A percentile compares a stretch with the other conserved stretches of the same genome.
Conservation (phyloP, 2,113 vertebrate genomes). For the Hystrix cristata region DNA sequence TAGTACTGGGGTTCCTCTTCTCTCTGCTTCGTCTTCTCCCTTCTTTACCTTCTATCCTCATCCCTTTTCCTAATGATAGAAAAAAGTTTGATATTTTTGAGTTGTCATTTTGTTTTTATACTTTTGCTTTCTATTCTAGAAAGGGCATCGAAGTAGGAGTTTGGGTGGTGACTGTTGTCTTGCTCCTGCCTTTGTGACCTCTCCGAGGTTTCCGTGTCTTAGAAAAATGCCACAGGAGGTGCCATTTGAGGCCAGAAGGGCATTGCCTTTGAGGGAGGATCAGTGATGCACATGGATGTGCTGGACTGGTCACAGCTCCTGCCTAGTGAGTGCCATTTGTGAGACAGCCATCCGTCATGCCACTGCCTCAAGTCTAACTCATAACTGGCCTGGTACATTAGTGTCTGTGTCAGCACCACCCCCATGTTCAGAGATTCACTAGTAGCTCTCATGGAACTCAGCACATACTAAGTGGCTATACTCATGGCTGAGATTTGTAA, state of each 20-base stretch:
- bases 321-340: background rate
- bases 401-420: background rate
- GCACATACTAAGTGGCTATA: background rate
- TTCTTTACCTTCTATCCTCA: background rate
- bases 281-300: background rate
- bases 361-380: background rate
- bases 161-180: background rate
- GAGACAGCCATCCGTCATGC: background rate
- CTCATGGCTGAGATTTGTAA: background rate
- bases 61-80: background rate
- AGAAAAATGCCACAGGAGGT: background rate
- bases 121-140: constrained; percentile 29
- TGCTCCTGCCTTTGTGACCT: background rate
- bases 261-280: background rate
- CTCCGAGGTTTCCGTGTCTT: background rate
- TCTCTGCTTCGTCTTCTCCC: background rate
- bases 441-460: background rate
- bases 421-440: background rate
- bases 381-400: background rate
- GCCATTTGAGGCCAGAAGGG: background rate
- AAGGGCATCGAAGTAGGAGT: background rate
- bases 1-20: background rate
- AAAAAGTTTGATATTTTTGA: background rate
- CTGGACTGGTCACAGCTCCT: background rate
- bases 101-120: background rate